Conservation (phyloP, 2,888 invertebrate genomes). For the Apamea monoglypha region DNA sequence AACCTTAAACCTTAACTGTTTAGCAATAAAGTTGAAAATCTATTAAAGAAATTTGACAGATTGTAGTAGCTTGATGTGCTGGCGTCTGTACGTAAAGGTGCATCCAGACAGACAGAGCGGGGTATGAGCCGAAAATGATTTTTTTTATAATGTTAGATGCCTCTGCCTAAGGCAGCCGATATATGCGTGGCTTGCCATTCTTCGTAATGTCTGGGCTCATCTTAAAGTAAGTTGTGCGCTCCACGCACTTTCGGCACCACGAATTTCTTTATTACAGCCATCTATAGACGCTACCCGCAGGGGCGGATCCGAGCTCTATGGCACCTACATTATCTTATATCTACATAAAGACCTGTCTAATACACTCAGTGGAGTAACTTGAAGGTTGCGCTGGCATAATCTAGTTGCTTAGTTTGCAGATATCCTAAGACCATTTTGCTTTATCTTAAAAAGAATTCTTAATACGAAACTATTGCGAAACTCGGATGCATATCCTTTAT, state of each 20-base stretch:
- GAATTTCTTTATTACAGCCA: neutral
- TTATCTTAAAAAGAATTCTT: constrained; percentile 33
- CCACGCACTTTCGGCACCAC: neutral
- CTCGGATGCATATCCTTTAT: constrained; percentile 11
- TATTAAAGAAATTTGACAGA: too few relatives aligned
- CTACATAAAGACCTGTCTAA: constrained; percentile 48
- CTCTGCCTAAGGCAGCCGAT: too few relatives aligned
- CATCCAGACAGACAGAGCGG: too few relatives aligned
- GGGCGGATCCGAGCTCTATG: neutral
- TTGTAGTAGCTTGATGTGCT: too few relatives aligned
- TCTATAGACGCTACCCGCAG: neutral
- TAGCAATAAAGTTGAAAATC: too few relatives aligned
- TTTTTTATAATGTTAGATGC: too few relatives aligned
- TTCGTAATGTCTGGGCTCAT: too few relatives aligned
- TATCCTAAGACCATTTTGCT: constrained; percentile 20
- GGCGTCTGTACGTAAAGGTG: neutral
- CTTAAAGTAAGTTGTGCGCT: neutral
- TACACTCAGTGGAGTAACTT: constrained; percentile 38
- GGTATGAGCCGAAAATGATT: too few relatives aligned
- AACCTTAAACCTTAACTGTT: too few relatives aligned
- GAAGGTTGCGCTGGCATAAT: constrained; percentile 15
- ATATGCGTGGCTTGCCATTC: too few relatives aligned
- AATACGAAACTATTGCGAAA: constrained; percentile 19
- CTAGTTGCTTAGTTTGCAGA: constrained; percentile 16
- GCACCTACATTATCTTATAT: constrained; percentile 28